phyloP scores from a whole-genome alignment of 2,888 invertebrate genomes.

The Ischnus inquisitorius region DNA sequence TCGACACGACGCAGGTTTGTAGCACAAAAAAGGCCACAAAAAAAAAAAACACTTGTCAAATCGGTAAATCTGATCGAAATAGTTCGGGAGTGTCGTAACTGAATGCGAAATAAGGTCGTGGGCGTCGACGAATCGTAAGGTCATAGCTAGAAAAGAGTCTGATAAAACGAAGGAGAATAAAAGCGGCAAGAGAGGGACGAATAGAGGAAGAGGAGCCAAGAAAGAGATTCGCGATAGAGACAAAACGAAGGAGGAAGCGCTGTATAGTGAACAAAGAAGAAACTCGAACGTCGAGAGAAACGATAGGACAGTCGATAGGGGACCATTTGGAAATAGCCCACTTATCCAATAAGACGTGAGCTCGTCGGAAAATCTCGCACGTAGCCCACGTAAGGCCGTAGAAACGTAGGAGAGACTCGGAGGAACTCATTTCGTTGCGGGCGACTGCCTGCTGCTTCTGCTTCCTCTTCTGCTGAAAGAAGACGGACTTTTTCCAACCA shows the following conservation, averaged over 20 bases:
- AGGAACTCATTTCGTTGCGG: conserved; percentile 67
- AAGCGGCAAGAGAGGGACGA: conserved; percentile 14
- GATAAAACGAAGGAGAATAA: conserved; percentile 35
- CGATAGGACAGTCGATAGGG: conserved; percentile 71
- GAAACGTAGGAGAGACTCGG: conserved; percentile 65
- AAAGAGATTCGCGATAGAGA: conserved; percentile 64
- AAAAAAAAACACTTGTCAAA: conserved; percentile 34
- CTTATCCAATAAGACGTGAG: conserved; percentile 75
- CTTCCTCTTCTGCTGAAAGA: conserved; percentile 28
- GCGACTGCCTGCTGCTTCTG: conserved; percentile 60
- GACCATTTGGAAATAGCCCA: conserved; percentile 73
- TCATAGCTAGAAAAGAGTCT: conserved; percentile 26
- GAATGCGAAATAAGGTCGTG: conserved; percentile 46
- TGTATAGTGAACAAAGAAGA: conserved; percentile 59
- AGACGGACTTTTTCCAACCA: conserved; percentile 35
- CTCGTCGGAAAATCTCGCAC: conserved; percentile 73
- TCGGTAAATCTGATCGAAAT: conserved; percentile 36
- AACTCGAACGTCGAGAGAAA: conserved; percentile 65
- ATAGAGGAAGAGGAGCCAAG: conserved; percentile 21
- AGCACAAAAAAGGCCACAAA: background rate
- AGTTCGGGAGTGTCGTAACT: conserved; percentile 18
- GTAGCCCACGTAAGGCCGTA: conserved; percentile 67
- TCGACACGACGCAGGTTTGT: background rate
- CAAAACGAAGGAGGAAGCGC: conserved; percentile 54
- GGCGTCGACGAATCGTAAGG: conserved; percentile 24